Evolutionary conservation across 2,888 invertebrate species (phyloP).

Genomic region (Orthonychiurus folsomi): DNA sequence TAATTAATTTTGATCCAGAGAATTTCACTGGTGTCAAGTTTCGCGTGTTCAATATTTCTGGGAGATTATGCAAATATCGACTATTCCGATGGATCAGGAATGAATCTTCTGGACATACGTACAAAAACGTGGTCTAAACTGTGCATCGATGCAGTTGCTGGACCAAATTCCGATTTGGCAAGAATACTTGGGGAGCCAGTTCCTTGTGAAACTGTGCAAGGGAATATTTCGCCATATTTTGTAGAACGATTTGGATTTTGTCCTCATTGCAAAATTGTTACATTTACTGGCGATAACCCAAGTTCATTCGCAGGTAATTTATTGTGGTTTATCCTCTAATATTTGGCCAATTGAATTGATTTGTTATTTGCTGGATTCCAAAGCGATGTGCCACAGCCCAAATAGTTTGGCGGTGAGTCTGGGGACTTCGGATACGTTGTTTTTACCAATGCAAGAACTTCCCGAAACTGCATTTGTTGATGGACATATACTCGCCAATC

Average conservation of each 20-base stretch:
- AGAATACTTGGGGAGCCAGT: slow-evolving; percentile 67
- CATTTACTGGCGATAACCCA: slow-evolving; percentile 94
- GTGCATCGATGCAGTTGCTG: slow-evolving; percentile 57
- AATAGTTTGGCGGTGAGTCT: slow-evolving; percentile 80
- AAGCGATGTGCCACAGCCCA: slow-evolving; percentile 68
- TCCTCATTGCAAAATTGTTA: slow-evolving; percentile 66
- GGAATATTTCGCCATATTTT: slow-evolving; percentile 66
- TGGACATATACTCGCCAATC: slow-evolving; percentile 82
- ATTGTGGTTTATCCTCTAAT: background rate
- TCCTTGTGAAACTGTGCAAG: slow-evolving; percentile 60
- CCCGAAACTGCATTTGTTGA: slow-evolving; percentile 59
- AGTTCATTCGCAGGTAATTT: slow-evolving; percentile 64
- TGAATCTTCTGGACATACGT: slow-evolving; percentile 83
- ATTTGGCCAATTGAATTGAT: slow-evolving; percentile 3
- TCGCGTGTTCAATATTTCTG: slow-evolving; percentile 75
- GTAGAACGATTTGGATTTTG: slow-evolving; percentile 78
- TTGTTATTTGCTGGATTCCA: slow-evolving; percentile 41
- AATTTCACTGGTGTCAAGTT: slow-evolving; percentile 88
- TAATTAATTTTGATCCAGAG: slow-evolving; percentile 49
- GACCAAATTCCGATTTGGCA: slow-evolving; percentile 46
- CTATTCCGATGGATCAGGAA: slow-evolving; percentile 85
- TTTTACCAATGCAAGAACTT: slow-evolving; percentile 57
- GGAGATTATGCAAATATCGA: slow-evolving; percentile 86
- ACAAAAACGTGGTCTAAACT: slow-evolving; percentile 64
- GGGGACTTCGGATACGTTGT: slow-evolving; percentile 89